Evolutionary conservation across 2,888 invertebrate genomes (phyloP), one percentile per base, ranked within the genome.

Genomic region (Tetropium fuscum): DNA sequence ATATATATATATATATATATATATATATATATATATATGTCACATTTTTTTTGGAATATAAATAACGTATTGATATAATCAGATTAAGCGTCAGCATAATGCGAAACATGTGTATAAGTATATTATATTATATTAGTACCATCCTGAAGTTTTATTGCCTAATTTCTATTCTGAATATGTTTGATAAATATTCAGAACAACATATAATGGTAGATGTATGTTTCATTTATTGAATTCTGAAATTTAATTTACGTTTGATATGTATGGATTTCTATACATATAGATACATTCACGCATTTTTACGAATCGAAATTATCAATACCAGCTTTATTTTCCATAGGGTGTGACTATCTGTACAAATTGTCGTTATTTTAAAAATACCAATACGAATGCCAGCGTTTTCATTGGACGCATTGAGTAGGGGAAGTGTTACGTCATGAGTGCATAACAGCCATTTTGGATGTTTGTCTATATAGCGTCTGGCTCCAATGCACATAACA

Each of bases 401-500:
- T 54, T 60, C 58, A 72, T 70, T 72, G 72, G 70, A 43, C 32
- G 36, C 36, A 27, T 43, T 11, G 47, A 53, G 61, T 58, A 53
- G 65, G 68, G 68, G 60, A 27, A 53, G 48, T 34, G 64, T 71
- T 64, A 70, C 70, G 70, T 73, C 64, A 65, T 60, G 32, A 45
- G 13, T 27, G 10, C 8, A 10, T 66, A 66, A 59, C 63, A 54
- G 69, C 69, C 69, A 69, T 69, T 67, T 69, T 69, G 69, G 59
- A 63, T 64, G 63, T 66, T 67, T 53, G 63, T 60, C 63, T 64
- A 68, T 65, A 62, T 58, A 65, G 53, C 53, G 53, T 58, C 54
- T 53, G 60, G 44, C 64, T 30, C 27, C 56, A 59, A 58, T 60
- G 57, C 56, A 60, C 59, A 53, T 53, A 66, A 62, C 63, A 64